These are phyloP conservation scores for Astur gentilis DNA, from an alignment of 2,113 vertebrate genomes.

Conservation along the genomic window DNA sequence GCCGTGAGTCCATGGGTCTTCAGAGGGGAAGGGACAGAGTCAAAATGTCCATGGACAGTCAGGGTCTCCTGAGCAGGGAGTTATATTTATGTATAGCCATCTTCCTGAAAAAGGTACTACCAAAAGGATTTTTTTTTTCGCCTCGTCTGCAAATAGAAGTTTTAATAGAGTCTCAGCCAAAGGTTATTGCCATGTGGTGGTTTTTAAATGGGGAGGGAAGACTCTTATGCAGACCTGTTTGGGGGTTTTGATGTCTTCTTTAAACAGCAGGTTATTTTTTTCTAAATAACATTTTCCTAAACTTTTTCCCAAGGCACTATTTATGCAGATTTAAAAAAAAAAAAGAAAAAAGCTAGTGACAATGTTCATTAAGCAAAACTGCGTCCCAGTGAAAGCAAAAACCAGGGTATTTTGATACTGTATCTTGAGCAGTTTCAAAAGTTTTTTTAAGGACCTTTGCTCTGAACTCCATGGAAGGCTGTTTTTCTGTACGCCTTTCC, in stretches of 20 bases:
- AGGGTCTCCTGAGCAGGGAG: background rate
- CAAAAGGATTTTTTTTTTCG: background rate
- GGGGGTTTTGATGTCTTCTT: background rate
- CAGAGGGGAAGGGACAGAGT: background rate
- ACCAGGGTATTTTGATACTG: background rate
- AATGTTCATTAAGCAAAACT: background rate
- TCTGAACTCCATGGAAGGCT: background rate
- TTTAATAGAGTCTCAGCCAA: background rate
- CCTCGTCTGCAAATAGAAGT: background rate
- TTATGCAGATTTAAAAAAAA: background rate
- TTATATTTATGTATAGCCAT: background rate
- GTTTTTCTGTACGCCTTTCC: background rate
- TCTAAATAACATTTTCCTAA: background rate
- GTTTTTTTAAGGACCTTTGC: background rate
- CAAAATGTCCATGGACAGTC: background rate
- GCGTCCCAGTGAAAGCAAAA: background rate
- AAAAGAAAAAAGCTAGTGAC: background rate
- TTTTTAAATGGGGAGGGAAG: background rate
- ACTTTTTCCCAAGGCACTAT: background rate
- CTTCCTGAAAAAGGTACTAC: background rate
- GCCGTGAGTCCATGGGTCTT: accelerated
- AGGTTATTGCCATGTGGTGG: background rate
- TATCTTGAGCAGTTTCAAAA: background rate
- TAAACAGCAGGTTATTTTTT: background rate
- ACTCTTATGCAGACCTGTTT: background rate